Evolutionary conservation across 2,113 vertebrate genomes (phyloP).

Genomic region (Axis porcinus): DNA sequence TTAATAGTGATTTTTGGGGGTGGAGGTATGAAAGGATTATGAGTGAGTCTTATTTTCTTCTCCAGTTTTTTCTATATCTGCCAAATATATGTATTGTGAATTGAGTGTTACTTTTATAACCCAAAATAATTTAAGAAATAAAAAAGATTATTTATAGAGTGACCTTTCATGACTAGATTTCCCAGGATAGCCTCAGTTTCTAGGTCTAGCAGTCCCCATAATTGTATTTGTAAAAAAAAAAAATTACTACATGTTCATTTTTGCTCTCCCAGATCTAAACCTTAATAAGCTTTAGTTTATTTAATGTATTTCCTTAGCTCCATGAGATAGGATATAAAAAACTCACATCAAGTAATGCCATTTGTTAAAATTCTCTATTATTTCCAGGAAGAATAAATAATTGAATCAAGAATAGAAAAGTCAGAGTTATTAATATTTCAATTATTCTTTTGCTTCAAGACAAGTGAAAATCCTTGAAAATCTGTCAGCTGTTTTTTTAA

Average conservation of each 20-base stretch:
- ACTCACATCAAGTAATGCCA: background rate
- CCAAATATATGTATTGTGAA: background rate
- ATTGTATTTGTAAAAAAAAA: conserved; percentile 13
- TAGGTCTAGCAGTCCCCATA: background rate
- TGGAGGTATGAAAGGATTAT: background rate
- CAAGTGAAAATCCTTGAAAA: conserved; percentile 16
- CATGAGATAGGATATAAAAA: background rate
- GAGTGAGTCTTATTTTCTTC: conserved; percentile 2
- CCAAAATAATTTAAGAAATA: background rate
- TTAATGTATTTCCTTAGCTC: conserved; percentile 4
- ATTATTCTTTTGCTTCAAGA: conserved; percentile 10
- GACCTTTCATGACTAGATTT: background rate
- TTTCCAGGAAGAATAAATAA: conserved; percentile 32
- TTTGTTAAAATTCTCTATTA: conserved; percentile 19
- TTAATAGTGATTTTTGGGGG: background rate
- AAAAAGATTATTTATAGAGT: conserved; percentile 4
- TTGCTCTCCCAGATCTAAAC: background rate
- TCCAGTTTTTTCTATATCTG: background rate
- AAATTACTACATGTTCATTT: background rate
- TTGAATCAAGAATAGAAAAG: conserved; percentile 14
- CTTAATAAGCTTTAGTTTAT: conserved; percentile 1
- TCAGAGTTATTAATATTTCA: background rate
- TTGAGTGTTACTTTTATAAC: conserved; percentile 34
- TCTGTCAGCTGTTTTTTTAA: background rate
- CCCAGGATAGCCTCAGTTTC: background rate